Conservation (phyloP, 2,888 invertebrate species). For the Cecidostiba fungosa region DNA sequence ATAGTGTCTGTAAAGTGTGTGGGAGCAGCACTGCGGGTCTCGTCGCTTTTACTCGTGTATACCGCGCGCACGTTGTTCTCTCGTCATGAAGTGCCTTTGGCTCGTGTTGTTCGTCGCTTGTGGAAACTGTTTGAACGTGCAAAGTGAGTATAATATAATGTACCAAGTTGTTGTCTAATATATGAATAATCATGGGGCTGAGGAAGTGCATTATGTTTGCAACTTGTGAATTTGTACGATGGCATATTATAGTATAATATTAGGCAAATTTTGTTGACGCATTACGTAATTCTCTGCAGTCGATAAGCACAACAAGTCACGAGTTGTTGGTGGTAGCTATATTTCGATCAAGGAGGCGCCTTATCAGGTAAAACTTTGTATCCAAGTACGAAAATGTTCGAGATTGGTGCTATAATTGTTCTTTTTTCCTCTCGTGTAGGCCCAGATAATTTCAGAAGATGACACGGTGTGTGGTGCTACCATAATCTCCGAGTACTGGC, state of each 20-base stretch:
- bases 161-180: not conserved
- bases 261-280: not conserved
- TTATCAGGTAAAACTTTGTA: constrained; percentile 14
- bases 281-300: not conserved
- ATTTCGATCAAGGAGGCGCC: constrained; percentile 22
- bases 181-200: not conserved
- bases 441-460: constrained; percentile 19
- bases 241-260: too few relatives aligned
- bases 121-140: not conserved
- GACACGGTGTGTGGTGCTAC: constrained; percentile 35
- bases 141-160: not conserved
- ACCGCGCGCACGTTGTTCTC: not conserved
- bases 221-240: too few relatives aligned
- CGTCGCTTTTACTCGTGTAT: not conserved
- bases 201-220: too few relatives aligned
- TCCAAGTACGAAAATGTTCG: not conserved
- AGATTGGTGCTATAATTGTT: not conserved
- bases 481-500: constrained; percentile 45
- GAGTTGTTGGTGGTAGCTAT: constrained; percentile 25
- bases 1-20: not conserved
- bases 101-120: not conserved
- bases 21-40: constrained; percentile 26
- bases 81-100: constrained; percentile 24
- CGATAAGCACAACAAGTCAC: not conserved
- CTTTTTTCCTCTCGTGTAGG: not conserved